Conservation (phyloP, 1,140 invertebrate species). For the Reticulitermes speratus region DNA sequence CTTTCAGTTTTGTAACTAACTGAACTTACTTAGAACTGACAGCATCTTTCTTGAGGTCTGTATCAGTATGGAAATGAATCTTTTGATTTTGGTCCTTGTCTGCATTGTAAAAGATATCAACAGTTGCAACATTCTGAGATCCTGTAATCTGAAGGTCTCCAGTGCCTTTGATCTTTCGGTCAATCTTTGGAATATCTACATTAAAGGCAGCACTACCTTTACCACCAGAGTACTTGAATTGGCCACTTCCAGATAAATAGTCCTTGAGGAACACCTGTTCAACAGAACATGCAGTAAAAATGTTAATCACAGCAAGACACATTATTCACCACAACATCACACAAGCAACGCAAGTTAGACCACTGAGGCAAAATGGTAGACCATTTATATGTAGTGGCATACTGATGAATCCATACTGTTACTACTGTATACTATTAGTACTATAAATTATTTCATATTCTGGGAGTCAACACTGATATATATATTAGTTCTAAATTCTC, state of each 20-base stretch:
- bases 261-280: constrained; percentile 49
- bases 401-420: too few species aligned
- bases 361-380: too few species aligned
- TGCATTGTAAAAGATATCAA: constrained; percentile 64
- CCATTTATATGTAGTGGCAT: too few species aligned
- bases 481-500: too few species aligned
- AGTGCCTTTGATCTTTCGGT: constrained; percentile 60
- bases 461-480: too few species aligned
- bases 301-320: not conserved
- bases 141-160: constrained; percentile 57
- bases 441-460: too few species aligned
- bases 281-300: constrained; percentile 6
- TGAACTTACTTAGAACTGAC: constrained; percentile 62
- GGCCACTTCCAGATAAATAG: constrained; percentile 53
- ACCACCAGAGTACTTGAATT: constrained; percentile 54
- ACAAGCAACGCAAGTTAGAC: too few species aligned
- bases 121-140: constrained; percentile 55
- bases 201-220: constrained; percentile 55
- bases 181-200: constrained; percentile 46
- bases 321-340: too few species aligned
- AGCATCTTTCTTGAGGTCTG: constrained; percentile 53
- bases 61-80: constrained; percentile 61
- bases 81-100: constrained; percentile 66
- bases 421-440: too few species aligned
- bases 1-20: too few species aligned